Evolutionary conservation across 2,888 invertebrate species (phyloP).

Genomic region (Callosobruchus maculatus): DNA sequence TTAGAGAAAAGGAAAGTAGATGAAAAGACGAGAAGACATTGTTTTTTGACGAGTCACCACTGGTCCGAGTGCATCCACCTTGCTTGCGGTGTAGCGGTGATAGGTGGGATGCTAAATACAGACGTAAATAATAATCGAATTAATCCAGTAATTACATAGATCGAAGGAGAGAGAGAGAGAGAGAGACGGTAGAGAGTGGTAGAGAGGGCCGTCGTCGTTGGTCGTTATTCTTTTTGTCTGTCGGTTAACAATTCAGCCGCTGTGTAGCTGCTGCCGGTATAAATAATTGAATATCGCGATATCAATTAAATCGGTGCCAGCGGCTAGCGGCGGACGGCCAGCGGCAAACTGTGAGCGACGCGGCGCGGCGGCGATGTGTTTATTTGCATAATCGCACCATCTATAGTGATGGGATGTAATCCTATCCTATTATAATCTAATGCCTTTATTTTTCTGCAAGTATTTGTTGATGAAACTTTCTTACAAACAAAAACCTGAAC

Average conservation of each 20-base stretch:
- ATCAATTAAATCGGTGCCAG: neutral
- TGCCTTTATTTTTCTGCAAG: too few species aligned
- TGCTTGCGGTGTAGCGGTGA: neutral
- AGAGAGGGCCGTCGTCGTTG: too few species aligned
- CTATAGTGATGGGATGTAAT: neutral
- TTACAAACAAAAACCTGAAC: too few species aligned
- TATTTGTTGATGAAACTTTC: too few species aligned
- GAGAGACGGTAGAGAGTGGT: constrained; percentile 1
- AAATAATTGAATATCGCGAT: neutral
- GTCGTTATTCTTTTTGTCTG: neutral
- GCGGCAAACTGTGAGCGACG: neutral
- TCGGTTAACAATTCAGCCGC: neutral
- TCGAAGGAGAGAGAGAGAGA: constrained; percentile 15
- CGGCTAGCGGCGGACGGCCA: neutral
- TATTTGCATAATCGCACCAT: neutral
- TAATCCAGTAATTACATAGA: constrained; percentile 6
- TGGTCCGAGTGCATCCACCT: neutral
- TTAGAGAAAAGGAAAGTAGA: too few species aligned
- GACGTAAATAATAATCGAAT: constrained; percentile 11
- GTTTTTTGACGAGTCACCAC: neutral
- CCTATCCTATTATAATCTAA: too few species aligned
- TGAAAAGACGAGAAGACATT: neutral
- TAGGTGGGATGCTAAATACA: constrained; percentile 3
- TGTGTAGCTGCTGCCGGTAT: neutral
- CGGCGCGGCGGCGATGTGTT: neutral